These are phyloP conservation scores for Panurus biarmicus DNA, from an alignment of 2,113 vertebrate genomes.

Conservation along the genomic window DNA sequence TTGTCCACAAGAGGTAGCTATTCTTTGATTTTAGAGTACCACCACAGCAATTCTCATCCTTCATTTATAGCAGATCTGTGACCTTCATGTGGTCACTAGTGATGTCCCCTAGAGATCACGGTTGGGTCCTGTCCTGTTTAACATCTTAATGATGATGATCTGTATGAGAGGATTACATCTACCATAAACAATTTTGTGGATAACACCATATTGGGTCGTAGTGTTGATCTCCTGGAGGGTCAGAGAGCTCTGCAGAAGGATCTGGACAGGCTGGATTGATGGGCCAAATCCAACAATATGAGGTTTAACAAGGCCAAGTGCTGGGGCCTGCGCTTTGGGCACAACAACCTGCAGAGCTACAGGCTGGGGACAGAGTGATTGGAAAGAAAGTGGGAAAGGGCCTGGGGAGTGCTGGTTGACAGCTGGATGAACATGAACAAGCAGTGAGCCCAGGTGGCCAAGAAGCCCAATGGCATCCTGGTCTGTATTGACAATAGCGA, in stretches of 20 bases:
- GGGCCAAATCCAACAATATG: neutral
- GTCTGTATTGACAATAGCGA: too few relatives aligned
- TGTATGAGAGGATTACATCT: neutral
- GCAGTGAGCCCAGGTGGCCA: neutral
- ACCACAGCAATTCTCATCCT: neutral
- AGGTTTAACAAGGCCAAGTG: neutral
- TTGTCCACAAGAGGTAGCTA: neutral
- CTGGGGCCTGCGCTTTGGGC: neutral
- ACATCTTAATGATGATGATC: neutral
- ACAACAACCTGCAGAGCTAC: too few relatives aligned
- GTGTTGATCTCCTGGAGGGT: neutral
- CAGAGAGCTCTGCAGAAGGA: neutral
- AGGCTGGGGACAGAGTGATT: neutral
- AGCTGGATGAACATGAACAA: neutral
- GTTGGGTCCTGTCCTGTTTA: neutral
- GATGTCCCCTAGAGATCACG: neutral
- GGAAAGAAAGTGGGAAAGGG: neutral
- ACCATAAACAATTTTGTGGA: neutral
- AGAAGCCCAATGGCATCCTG: neutral
- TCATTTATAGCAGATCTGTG: neutral
- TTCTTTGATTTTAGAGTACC: neutral
- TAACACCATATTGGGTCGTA: accelerated
- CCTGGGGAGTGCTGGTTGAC: neutral
- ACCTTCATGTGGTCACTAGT: neutral
- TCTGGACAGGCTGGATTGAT: too few relatives aligned